Evolutionary conservation across 2,888 invertebrate species (phyloP).

Genomic region (Druceiella hillmani): DNA sequence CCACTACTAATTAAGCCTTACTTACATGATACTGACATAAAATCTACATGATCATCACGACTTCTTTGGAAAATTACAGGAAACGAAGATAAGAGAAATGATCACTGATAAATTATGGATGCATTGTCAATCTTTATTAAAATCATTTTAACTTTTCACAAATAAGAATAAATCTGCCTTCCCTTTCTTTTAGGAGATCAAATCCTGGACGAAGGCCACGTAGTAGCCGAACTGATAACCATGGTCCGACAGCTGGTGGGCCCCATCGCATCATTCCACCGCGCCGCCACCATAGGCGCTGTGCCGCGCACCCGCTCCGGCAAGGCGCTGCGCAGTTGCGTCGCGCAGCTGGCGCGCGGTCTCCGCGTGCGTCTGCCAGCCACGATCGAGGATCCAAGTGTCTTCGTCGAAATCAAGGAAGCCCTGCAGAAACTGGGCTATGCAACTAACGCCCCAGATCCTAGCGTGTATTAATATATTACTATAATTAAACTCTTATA

Average conservation of each 20-base stretch:
- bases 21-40: too few species aligned
- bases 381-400: slow-evolving; percentile 82
- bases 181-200: slow-evolving; percentile 35
- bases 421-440: slow-evolving; percentile 73
- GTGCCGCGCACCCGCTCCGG: slow-evolving; percentile 83
- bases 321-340: slow-evolving; percentile 66
- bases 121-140: too few species aligned
- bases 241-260: slow-evolving; percentile 59
- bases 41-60: too few species aligned
- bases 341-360: slow-evolving; percentile 78
- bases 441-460: slow-evolving; percentile 66
- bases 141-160: too few species aligned
- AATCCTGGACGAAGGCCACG: slow-evolving; percentile 41
- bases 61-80: too few species aligned
- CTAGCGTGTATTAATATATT: too few species aligned
- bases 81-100: too few species aligned
- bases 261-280: slow-evolving; percentile 84
- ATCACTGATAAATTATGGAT: too few species aligned
- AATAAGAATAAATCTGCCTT: too few species aligned
- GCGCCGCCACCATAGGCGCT: slow-evolving; percentile 71
- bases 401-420: slow-evolving; percentile 71
- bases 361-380: slow-evolving; percentile 74
- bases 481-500: too few species aligned
- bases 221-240: slow-evolving; percentile 42
- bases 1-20: too few species aligned